Evolutionary conservation across 2,797 vertebrate species (phyloP), one percentile per base, ranked within the genome.

Genomic region (Eulemur rubriventer): DNA sequence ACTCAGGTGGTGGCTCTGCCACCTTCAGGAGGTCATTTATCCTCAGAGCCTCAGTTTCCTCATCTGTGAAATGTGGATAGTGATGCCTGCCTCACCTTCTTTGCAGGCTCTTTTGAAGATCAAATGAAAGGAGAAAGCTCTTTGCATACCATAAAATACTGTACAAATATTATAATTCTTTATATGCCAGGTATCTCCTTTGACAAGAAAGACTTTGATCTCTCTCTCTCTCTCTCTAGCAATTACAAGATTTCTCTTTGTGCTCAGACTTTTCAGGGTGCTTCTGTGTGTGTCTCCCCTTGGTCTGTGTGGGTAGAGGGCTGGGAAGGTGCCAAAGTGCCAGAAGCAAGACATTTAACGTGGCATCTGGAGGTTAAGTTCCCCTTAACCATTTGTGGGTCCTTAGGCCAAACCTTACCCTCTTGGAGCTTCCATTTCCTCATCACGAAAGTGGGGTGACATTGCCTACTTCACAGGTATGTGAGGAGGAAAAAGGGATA

Each of bases 121-220:
- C 30, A 95, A n/a, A 76, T 20, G 69, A 84, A 82, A 75, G 35
- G n/a, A 73, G 52, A 83, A 81, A 91, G 55, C 43, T 92, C 82
- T 91, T 88, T 92, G 85, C 41, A 63, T 61, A 70, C n/a, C 82
- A 86, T 84, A 83, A 82, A 82, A 61, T 41, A n/a, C 55, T 88
- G n/a, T 48, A 52, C 72, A 82, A 72, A 83, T 79, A 89, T 24
- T 18, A 11, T 1, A 52, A 35, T 33, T 81, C 69, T 87, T 83
- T 46, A 20, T 9, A 8, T 38, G 67, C 69, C 41, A 48, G 55
- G 30, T 14, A 35, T 57, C 35, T 72, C 48, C 50, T 59, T 41
- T 67, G 79, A 83, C 4, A 48, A 59, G 16, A 83, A 55, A 84
- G 84, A 80, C 61, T 85, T 72, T 73, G 86, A 20, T 92, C 17